phyloP scores from a whole-genome alignment of 2,113 vertebrate genomes.

The Dinomys branickii region DNA sequence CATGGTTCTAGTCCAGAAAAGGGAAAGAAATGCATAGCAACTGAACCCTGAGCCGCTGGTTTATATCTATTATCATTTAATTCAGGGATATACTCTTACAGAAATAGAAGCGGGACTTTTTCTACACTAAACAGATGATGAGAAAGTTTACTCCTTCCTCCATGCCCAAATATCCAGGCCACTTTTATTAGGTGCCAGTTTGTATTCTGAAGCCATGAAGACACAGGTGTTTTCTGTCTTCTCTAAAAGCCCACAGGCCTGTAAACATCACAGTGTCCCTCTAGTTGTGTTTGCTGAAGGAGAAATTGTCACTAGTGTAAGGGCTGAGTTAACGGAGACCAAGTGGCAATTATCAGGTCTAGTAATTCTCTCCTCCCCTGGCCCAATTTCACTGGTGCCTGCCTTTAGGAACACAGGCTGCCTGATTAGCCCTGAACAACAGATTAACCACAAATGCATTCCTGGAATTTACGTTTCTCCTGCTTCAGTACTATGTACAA shows the following conservation, averaged over 20 bases:
- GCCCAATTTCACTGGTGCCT: neutral
- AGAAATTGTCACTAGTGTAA: neutral
- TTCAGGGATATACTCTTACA: neutral
- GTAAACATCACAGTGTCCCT: neutral
- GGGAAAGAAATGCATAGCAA: neutral
- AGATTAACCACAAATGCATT: constrained; percentile 65
- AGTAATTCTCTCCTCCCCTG: neutral
- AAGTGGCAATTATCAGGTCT: neutral
- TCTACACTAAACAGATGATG: neutral
- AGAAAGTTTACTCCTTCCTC: neutral
- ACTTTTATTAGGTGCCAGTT: neutral
- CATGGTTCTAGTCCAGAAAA: neutral
- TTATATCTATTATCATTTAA: neutral
- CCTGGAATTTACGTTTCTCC: constrained; percentile 63
- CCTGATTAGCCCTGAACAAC: constrained; percentile 30
- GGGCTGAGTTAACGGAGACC: neutral
- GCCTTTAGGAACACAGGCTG: neutral
- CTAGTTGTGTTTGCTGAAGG: neutral
- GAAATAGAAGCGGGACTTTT: neutral
- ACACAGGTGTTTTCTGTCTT: neutral
- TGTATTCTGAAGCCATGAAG: neutral
- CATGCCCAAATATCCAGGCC: neutral
- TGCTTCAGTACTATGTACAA: neutral
- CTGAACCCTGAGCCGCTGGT: neutral
- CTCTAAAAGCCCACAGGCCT: neutral